A percentile compares a stretch with the other conserved stretches of the same genome.
Evolutionary conservation across 2,113 vertebrate genomes (phyloP).

Genomic region (Phyllopteryx taeniolatus): DNA sequence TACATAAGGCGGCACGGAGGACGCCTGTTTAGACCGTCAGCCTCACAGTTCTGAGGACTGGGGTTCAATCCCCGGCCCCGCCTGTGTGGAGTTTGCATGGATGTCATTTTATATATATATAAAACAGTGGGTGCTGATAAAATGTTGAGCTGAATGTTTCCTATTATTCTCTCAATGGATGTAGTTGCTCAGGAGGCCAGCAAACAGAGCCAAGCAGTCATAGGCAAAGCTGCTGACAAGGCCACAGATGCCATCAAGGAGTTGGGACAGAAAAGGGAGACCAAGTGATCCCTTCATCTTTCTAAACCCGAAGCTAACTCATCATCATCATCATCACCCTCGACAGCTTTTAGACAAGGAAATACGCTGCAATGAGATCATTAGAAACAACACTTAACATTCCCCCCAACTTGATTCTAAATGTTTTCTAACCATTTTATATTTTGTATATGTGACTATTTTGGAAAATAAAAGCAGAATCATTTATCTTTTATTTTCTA

Average conservation of each 20-base stretch:
- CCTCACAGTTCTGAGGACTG: too few species aligned
- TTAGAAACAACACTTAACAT: slow-evolving; percentile 20
- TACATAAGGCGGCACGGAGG: too few species aligned
- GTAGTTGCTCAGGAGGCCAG: slow-evolving; percentile 71
- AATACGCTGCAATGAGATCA: slow-evolving; percentile 6
- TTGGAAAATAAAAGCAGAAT: slow-evolving; percentile 54
- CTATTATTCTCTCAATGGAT: slow-evolving; percentile 24
- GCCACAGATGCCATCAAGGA: slow-evolving; percentile 72
- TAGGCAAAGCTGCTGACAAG: slow-evolving; percentile 69
- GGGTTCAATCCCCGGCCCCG: too few species aligned
- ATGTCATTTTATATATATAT: too few species aligned
- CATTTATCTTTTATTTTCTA: slow-evolving; percentile 12
- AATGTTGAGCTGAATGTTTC: slow-evolving; percentile 7
- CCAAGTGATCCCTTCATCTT: slow-evolving; percentile 51
- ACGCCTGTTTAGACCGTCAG: too few species aligned
- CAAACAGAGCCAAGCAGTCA: slow-evolving; percentile 68
- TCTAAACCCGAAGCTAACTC: slow-evolving; percentile 16
- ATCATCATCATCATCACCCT: slow-evolving; percentile 11
- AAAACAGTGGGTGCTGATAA: not conserved
- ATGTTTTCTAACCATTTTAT: slow-evolving; percentile 21
- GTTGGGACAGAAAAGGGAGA: slow-evolving; percentile 70
- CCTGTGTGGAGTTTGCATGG: too few species aligned
- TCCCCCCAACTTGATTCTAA: slow-evolving; percentile 31
- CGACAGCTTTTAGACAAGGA: slow-evolving; percentile 5
- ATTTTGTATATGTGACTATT: slow-evolving; percentile 37